Evolutionary conservation across 2,113 vertebrate genomes (phyloP).

Genomic region (Brachyhypopomus gauderio): DNA sequence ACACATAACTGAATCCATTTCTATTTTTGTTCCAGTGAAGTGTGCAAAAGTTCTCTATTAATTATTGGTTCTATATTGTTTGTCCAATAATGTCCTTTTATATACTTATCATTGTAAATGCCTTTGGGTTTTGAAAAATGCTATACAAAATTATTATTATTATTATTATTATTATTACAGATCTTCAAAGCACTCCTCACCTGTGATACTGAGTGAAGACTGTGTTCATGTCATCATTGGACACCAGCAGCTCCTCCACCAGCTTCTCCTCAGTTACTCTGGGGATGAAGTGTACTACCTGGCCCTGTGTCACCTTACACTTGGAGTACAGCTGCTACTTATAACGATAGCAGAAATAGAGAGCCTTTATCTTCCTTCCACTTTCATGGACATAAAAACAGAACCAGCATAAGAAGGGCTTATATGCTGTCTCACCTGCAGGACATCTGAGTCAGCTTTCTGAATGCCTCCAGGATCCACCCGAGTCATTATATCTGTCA

Average conservation of each 20-base stretch:
- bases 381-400: conserved; percentile 56
- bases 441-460: conserved; percentile 84
- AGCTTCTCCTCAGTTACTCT: conserved; percentile 86
- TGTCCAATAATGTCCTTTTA: too few relatives aligned
- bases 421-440: conserved; percentile 78
- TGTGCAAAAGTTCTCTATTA: too few relatives aligned
- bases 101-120: too few relatives aligned
- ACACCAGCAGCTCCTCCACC: conserved; percentile 86
- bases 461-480: conserved; percentile 81
- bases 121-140: too few relatives aligned
- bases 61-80: too few relatives aligned
- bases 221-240: conserved; percentile 94
- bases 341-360: conserved; percentile 33
- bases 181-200: conserved; percentile 48
- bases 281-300: conserved; percentile 90
- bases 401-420: not conserved
- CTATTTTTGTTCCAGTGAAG: too few relatives aligned
- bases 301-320: conserved; percentile 90
- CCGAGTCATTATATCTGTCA: conserved; percentile 94
- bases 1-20: too few relatives aligned
- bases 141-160: too few relatives aligned
- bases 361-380: conserved; percentile 49
- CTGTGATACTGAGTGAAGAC: conserved; percentile 88
- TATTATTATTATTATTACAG: too few relatives aligned
- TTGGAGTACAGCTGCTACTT: conserved; percentile 75